Evolutionary conservation across 2,888 invertebrate genomes (phyloP).

Genomic region (Polietes domitor): DNA sequence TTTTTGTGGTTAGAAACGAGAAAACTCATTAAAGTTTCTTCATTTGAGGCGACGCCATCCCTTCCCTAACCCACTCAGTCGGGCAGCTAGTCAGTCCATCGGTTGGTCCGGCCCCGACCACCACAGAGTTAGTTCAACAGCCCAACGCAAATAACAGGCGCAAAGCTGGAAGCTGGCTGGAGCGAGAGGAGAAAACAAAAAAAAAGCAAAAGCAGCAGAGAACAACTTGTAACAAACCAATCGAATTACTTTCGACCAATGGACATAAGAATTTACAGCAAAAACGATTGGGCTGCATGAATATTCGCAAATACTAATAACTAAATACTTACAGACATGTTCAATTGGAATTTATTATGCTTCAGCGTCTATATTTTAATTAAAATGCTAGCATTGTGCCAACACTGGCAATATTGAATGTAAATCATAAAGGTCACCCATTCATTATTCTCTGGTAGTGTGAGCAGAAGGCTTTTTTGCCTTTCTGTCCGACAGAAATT

Average conservation of each 20-base stretch:
- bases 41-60: conserved; percentile 62
- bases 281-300: neutral
- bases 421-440: too few species aligned
- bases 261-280: conserved; percentile 56
- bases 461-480: too few species aligned
- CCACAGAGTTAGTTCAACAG: conserved; percentile 37
- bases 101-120: conserved; percentile 16
- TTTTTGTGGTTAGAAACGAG: conserved; percentile 76
- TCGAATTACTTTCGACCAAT: conserved; percentile 64
- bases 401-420: neutral
- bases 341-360: conserved; percentile 26
- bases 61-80: too few species aligned
- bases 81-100: conserved; percentile 11
- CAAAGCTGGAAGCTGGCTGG: too few species aligned
- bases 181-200: conserved; percentile 4
- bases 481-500: too few species aligned
- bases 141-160: neutral
- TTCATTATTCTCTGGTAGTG: too few species aligned
- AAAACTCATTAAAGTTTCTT: conserved; percentile 78
- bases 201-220: neutral
- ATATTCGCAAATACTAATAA: conserved; percentile 23
- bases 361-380: conserved; percentile 24
- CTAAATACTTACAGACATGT: conserved; percentile 13
- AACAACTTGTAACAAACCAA: conserved; percentile 44
- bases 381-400: neutral